Conservation (phyloP, 2,113 vertebrate species). For the Callithrix jacchus region DNA sequence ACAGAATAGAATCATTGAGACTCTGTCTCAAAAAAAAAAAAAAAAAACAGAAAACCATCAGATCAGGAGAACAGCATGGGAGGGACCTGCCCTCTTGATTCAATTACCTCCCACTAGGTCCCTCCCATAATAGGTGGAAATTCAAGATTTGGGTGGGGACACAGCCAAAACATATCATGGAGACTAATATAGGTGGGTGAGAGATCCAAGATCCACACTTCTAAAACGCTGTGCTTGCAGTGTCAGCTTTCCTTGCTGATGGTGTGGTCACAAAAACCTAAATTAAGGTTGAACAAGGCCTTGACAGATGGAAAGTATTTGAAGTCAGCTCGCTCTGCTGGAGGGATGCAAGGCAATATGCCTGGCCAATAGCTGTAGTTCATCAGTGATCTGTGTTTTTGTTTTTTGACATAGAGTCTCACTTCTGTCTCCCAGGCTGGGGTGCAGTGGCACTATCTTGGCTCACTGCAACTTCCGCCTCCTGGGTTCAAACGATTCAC, state of each 20-base stretch:
- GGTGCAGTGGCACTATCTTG: neutral
- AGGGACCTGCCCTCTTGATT: too few species aligned
- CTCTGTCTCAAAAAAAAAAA: too few species aligned
- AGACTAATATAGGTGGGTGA: neutral
- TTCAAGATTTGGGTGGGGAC: too few species aligned
- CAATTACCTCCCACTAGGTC: too few species aligned
- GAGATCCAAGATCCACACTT: neutral
- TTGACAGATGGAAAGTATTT: neutral
- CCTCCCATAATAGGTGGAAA: too few species aligned
- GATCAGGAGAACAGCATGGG: too few species aligned
- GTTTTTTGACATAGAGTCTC: neutral
- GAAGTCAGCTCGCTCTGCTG: neutral
- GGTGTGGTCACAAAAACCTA: neutral
- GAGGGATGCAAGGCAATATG: neutral
- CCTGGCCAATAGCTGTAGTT: neutral
- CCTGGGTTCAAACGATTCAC: neutral
- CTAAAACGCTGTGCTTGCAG: neutral
- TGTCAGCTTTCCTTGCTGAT: neutral
- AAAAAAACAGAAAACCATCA: too few species aligned
- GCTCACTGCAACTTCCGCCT: neutral
- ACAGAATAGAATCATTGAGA: too few species aligned
- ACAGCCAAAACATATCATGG: too few species aligned
- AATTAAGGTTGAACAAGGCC: neutral
- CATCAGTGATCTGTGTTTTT: neutral
- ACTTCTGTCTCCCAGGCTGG: neutral